Evolutionary conservation across 2,888 invertebrate genomes (phyloP), one percentile per base, ranked within the genome.

Genomic region (Stramonita haemastoma): DNA sequence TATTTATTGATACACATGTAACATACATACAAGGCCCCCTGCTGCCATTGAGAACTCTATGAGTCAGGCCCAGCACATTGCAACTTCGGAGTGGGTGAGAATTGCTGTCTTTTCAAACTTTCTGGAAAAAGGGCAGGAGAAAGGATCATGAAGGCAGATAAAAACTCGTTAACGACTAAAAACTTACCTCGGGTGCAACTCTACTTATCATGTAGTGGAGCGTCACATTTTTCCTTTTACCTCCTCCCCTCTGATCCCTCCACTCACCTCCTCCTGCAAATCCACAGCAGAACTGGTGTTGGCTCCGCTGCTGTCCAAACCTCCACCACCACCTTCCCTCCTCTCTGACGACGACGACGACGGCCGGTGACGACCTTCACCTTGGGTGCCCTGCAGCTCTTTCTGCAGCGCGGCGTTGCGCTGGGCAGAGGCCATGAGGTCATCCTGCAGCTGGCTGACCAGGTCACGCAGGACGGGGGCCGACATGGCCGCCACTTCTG

Each of bases 371-470:
- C 56, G 22, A 56, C 56, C n/a, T 26, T 29, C 73, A 26, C 26
- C 11, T 6, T 91, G 90, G 84, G 89, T 73, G 11, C 91, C 91
- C 13, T 91, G 92, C 36, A 92, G 91, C 89, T 92, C 89, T 22
- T 92, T 86, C 87, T 92, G 91, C 32, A 93, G 91, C 34, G 89
- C 87, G 19, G 89, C 56, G 81, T 93, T 93, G 60, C 92, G 92
- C 73, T 91, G 91, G 66, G 90, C 90, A 15, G 91, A 90, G 26
- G 87, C 90, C 15, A 91, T 87, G 34, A 93, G 90, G 79, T 92
- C 92, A 11, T 91, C 89, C 88, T 93, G 93, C 26, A 93, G 89
- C 89, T 93, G 92, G 11, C 91, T 81, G 32, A 93, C 92, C 56
- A 93, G 90, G 36, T 91, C 91, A 11, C 92, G 90, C 89, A 93